Conservation (phyloP, 1,140 invertebrate genomes). For the Euwallacea similis region DNA sequence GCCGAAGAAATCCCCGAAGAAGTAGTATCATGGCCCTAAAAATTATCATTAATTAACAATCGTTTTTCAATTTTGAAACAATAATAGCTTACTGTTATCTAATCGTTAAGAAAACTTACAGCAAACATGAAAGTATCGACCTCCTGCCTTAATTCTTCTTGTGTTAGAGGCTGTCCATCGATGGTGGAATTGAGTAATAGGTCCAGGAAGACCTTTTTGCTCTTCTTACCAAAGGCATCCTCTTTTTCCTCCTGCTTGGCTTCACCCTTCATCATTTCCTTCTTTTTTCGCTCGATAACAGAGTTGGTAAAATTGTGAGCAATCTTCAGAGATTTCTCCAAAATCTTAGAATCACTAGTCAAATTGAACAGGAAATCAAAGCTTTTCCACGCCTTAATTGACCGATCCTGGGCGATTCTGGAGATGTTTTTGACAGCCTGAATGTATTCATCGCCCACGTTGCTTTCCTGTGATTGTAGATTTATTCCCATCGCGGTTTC, state of each 20-base stretch:
- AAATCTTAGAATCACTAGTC: slow-evolving; percentile 7
- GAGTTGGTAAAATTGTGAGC: slow-evolving; percentile 55
- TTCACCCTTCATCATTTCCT: slow-evolving; percentile 42
- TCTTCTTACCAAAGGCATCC: slow-evolving; percentile 71
- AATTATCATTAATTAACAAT: slow-evolving; percentile 29
- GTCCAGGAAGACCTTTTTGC: slow-evolving; percentile 73
- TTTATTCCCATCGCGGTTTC: slow-evolving; percentile 30
- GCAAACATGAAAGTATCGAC: slow-evolving; percentile 86
- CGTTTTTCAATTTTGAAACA: slow-evolving; percentile 29
- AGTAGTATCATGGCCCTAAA: slow-evolving; percentile 76
- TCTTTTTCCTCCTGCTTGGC: slow-evolving; percentile 57
- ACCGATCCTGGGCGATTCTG: background rate
- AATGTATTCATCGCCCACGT: slow-evolving; percentile 16
- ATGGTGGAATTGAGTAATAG: slow-evolving; percentile 65
- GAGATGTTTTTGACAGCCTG: slow-evolving; percentile 15
- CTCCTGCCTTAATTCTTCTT: slow-evolving; percentile 76
- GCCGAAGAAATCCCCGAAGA: slow-evolving; percentile 62
- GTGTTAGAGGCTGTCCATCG: slow-evolving; percentile 60
- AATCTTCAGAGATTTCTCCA: slow-evolving; percentile 59
- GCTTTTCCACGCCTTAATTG: slow-evolving; percentile 6
- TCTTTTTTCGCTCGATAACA: slow-evolving; percentile 45
- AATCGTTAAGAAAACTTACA: slow-evolving; percentile 53
- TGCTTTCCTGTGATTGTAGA: slow-evolving; percentile 8
- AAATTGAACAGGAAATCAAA: slow-evolving; percentile 13
- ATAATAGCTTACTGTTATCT: background rate